phyloP scores from a whole-genome alignment of 2,888 invertebrate species.

The Cryptus viduatorius region DNA sequence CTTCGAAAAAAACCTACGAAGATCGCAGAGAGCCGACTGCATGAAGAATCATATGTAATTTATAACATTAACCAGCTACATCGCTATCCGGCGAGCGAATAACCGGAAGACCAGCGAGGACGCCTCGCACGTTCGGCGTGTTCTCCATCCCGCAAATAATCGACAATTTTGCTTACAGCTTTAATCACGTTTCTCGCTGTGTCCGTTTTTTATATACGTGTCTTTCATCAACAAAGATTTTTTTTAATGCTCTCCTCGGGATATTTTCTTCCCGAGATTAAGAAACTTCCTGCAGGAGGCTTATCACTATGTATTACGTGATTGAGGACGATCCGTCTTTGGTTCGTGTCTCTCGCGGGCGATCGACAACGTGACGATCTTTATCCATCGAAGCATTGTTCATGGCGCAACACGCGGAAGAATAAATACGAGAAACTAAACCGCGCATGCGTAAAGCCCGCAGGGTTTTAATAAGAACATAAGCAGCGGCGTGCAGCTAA shows the following conservation, averaged over 20 bases:
- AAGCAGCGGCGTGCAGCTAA: neutral
- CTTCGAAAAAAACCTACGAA: neutral
- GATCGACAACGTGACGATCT: neutral
- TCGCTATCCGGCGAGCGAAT: neutral
- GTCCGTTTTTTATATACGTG: neutral
- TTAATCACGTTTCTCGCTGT: neutral
- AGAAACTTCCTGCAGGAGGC: constrained; percentile 39
- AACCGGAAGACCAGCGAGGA: neutral
- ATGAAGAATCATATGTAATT: neutral
- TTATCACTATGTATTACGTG: constrained; percentile 32
- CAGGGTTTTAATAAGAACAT: neutral
- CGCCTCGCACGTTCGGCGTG: neutral
- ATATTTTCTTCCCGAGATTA: constrained; percentile 28
- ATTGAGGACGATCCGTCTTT: constrained; percentile 44
- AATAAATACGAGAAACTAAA: constrained; percentile 23
- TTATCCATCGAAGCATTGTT: constrained; percentile 35
- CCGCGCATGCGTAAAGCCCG: neutral
- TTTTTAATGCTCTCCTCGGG: neutral
- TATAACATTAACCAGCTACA: too few species aligned
- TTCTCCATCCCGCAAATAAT: neutral
- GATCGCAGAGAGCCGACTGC: neutral
- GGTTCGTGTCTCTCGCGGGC: neutral
- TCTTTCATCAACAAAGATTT: neutral
- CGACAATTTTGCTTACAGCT: neutral
- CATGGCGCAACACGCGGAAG: constrained; percentile 52